Evolutionary conservation across 1,140 invertebrate species (phyloP).

Genomic region (Penaeus indicus): DNA sequence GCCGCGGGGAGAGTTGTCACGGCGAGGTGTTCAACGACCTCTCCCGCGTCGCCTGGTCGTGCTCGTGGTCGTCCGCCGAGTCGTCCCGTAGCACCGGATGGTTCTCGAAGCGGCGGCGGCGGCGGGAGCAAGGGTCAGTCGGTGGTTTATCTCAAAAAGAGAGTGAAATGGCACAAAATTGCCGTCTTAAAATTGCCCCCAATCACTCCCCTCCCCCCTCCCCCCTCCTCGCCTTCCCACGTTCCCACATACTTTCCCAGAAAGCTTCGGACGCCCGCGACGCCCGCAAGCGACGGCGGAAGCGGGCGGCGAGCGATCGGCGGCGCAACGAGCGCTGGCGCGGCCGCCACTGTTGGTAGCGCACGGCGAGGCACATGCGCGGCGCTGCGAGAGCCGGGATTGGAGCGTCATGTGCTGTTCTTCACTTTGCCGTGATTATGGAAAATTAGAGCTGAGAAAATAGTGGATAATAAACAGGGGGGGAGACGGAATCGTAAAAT

Average conservation of each 20-base stretch:
- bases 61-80: neutral
- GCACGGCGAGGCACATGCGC: neutral
- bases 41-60: neutral
- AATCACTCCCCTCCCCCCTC: neutral
- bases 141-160: slow-evolving; percentile 33
- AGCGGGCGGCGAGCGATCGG: no score
- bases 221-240: neutral
- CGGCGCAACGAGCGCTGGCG: no score
- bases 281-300: no score
- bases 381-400: neutral
- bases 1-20: no score
- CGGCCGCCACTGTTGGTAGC: neutral
- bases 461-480: slow-evolving; percentile 18
- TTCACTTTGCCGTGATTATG: slow-evolving; percentile 16
- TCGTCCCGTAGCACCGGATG: neutral
- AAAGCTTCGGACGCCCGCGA: no score
- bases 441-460: slow-evolving; percentile 31
- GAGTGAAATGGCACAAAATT: slow-evolving; percentile 31
- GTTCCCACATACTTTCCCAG: neutral
- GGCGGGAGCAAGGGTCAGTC: slow-evolving; percentile 18
- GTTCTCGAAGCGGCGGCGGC: neutral
- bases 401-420: slow-evolving; percentile 24
- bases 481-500: neutral
- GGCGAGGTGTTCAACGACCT: no score
- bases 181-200: slow-evolving; percentile 24